These are phyloP conservation scores for Morpho achilles DNA, from an alignment of 2,888 invertebrate genomes.

Conservation along the genomic window DNA sequence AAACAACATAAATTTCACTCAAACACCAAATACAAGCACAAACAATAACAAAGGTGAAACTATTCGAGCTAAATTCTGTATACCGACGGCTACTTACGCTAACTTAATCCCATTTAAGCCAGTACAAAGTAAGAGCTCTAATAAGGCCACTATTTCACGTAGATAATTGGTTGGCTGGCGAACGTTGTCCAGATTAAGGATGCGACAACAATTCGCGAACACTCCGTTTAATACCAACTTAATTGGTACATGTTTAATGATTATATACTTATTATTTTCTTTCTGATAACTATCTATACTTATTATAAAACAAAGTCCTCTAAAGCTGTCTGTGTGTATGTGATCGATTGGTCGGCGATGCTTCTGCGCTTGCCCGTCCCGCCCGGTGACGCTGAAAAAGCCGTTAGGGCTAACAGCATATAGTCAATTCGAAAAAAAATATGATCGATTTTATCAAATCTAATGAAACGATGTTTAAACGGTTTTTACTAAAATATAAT, in stretches of 20 bases:
- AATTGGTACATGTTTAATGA: slow-evolving; percentile 7
- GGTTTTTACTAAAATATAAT: no score
- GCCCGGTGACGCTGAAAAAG: no score
- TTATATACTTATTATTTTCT: not conserved
- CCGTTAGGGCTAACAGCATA: no score
- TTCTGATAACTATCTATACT: not conserved
- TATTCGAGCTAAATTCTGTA: slow-evolving; percentile 40
- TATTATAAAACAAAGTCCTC: no score
- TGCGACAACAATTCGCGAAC: slow-evolving; percentile 41
- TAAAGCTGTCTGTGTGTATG: no score
- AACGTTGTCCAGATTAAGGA: slow-evolving; percentile 49
- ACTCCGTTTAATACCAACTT: slow-evolving; percentile 36
- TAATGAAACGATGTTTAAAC: no score
- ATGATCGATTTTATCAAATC: no score
- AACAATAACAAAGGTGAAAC: slow-evolving; percentile 19
- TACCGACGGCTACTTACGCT: slow-evolving; percentile 57
- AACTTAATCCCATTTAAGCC: slow-evolving; percentile 64
- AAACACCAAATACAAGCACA: slow-evolving; percentile 12
- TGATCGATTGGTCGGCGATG: no score
- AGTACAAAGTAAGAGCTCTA: slow-evolving; percentile 67
- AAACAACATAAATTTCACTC: slow-evolving; percentile 14
- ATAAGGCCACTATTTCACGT: slow-evolving; percentile 69
- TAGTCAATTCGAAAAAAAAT: no score
- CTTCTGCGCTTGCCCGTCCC: no score
- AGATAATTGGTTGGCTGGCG: slow-evolving; percentile 70